A percentile compares a stretch with the other conserved stretches of the same genome.
Evolutionary conservation across 2,113 vertebrate genomes (phyloP).

Genomic region (Chlamydotis undulata): DNA sequence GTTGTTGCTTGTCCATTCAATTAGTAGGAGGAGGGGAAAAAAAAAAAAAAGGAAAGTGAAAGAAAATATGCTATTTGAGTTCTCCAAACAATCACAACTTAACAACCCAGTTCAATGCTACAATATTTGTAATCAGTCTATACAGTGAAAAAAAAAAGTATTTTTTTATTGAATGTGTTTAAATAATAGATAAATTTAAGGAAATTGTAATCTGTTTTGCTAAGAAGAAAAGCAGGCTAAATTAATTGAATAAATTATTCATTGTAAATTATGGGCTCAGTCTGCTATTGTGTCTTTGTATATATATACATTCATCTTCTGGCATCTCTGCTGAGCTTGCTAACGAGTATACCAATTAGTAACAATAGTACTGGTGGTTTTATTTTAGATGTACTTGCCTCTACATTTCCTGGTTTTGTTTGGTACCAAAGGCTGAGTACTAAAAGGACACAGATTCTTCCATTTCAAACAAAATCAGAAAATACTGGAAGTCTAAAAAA

Average conservation of each 20-base stretch:
- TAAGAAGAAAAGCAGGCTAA: constrained; percentile 46
- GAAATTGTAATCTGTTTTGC: constrained; percentile 42
- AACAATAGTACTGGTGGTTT: constrained; percentile 3
- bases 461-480: background rate
- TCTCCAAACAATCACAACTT: background rate
- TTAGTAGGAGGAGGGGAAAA: background rate
- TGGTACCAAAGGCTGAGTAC: background rate
- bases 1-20: background rate
- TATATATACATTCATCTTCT: constrained; percentile 40
- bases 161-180: constrained; percentile 26
- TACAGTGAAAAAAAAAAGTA: background rate
- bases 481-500: background rate
- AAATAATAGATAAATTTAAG: constrained; percentile 51
- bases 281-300: background rate
- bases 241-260: constrained; percentile 69
- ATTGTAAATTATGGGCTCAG: constrained; percentile 42
- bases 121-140: constrained; percentile 29
- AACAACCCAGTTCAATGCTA: background rate
- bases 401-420: constrained; percentile 2
- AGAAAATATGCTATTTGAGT: background rate
- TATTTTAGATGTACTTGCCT: constrained; percentile 32
- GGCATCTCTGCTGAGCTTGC: constrained; percentile 48
- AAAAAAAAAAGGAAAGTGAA: background rate
- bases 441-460: background rate
- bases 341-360: constrained; percentile 62